phyloP scores from a whole-genome alignment of 2,113 vertebrate species.

The Pterocles burchelli region DNA sequence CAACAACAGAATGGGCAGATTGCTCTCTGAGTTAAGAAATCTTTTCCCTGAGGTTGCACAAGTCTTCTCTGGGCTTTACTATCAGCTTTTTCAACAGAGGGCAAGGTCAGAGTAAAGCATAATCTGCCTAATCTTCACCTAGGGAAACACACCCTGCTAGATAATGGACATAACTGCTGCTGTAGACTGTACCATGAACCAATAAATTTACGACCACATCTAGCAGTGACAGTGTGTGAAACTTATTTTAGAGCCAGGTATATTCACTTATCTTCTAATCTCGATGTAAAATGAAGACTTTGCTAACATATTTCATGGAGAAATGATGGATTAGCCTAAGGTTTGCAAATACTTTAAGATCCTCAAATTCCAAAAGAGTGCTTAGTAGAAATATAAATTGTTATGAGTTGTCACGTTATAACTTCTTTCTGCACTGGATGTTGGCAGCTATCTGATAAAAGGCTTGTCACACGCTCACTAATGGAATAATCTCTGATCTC shows the following conservation, averaged over 20 bases:
- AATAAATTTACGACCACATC: neutral
- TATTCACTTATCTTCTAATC: neutral
- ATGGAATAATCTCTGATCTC: neutral
- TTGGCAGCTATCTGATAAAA: constrained; percentile 6
- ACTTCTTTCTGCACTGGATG: neutral
- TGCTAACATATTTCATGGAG: neutral
- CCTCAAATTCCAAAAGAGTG: neutral
- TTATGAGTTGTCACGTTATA: neutral
- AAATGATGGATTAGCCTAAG: neutral
- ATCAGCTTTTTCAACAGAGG: neutral
- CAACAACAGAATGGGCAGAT: neutral
- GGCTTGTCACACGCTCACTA: neutral
- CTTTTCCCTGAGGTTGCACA: neutral
- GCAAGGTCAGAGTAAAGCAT: neutral
- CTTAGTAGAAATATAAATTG: neutral
- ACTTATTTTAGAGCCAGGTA: neutral
- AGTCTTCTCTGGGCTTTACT: neutral
- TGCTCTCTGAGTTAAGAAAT: neutral
- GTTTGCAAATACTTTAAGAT: neutral
- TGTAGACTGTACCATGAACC: neutral
- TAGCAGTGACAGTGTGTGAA: neutral
- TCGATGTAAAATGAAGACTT: neutral
- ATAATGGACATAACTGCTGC: neutral
- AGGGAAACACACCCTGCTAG: neutral
- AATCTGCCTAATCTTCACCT: neutral